These are phyloP conservation scores for Flexamia atlantica DNA, from an alignment of 2,888 invertebrate species.

Conservation along the genomic window DNA sequence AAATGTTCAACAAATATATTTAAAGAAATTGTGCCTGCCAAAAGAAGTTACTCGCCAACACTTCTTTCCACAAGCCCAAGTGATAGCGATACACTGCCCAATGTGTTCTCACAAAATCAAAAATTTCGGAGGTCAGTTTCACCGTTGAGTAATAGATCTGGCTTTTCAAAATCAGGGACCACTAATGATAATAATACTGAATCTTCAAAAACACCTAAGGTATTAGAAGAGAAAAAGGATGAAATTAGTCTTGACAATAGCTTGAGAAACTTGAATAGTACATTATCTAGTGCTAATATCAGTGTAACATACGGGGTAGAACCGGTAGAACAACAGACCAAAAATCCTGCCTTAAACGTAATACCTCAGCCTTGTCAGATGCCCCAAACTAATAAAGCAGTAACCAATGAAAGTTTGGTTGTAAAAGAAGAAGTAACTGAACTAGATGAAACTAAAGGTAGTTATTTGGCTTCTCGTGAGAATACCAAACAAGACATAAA, in stretches of 20 bases:
- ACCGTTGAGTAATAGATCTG: slow-evolving; percentile 32
- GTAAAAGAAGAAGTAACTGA: slow-evolving; percentile 9
- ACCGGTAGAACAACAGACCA: background rate
- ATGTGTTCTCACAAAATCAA: slow-evolving; percentile 33
- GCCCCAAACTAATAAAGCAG: background rate
- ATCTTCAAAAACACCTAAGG: background rate
- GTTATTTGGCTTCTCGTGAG: background rate
- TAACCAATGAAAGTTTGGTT: background rate
- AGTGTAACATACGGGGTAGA: too few relatives aligned
- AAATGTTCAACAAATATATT: slow-evolving; percentile 25
- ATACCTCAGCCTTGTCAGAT: background rate
- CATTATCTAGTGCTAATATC: background rate
- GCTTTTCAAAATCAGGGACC: slow-evolving; percentile 22
- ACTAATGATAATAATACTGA: slow-evolving; percentile 6
- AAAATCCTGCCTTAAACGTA: background rate
- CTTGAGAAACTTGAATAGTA: background rate
- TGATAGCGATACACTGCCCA: slow-evolving; percentile 21
- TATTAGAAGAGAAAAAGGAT: slow-evolving; percentile 10
- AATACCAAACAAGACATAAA: background rate
- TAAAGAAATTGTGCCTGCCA: slow-evolving; percentile 39
- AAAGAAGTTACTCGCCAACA: slow-evolving; percentile 49
- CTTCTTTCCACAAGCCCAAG: background rate
- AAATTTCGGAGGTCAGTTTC: slow-evolving; percentile 32
- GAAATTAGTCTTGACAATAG: background rate
- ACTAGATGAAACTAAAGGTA: background rate